Evolutionary conservation across 1,140 invertebrate species (phyloP).

Genomic region (Orius insidiosus): DNA sequence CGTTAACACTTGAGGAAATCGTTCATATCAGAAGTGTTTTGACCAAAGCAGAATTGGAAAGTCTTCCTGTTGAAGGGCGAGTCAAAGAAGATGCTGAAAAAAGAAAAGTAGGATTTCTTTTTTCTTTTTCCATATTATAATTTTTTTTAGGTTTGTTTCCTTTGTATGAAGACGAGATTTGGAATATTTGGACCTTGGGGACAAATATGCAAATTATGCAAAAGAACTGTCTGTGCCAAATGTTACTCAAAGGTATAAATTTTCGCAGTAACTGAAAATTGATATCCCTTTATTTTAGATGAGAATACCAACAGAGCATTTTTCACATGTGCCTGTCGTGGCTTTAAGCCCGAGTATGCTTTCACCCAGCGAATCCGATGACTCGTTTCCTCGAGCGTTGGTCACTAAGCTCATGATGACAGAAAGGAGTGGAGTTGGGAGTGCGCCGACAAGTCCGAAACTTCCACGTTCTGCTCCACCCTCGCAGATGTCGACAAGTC

Average conservation of each 20-base stretch:
- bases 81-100: constrained; percentile 88
- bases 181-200: constrained; percentile 85
- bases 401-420: constrained; percentile 39
- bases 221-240: constrained; percentile 82
- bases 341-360: constrained; percentile 70
- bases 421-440: constrained; percentile 37
- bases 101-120: constrained; percentile 43
- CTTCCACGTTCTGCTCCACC: constrained; percentile 28
- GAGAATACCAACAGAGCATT: constrained; percentile 89
- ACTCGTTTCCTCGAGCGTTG: constrained; percentile 40
- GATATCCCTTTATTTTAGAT: constrained; percentile 41
- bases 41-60: constrained; percentile 89
- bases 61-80: constrained; percentile 68
- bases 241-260: constrained; percentile 66
- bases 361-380: constrained; percentile 42
- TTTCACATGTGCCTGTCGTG: constrained; percentile 85
- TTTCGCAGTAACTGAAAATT: too few relatives aligned
- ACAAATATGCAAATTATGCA: constrained; percentile 81
- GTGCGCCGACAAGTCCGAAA: constrained; percentile 47
- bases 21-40: constrained; percentile 90
- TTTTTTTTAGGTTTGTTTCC: constrained; percentile 67
- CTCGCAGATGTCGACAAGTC: constrained; percentile 32
- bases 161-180: constrained; percentile 87
- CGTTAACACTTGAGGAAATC: constrained; percentile 86
- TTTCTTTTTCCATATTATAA: not conserved